Conservation (phyloP, 2,888 invertebrate species). For the Ochropleura leucogaster region DNA sequence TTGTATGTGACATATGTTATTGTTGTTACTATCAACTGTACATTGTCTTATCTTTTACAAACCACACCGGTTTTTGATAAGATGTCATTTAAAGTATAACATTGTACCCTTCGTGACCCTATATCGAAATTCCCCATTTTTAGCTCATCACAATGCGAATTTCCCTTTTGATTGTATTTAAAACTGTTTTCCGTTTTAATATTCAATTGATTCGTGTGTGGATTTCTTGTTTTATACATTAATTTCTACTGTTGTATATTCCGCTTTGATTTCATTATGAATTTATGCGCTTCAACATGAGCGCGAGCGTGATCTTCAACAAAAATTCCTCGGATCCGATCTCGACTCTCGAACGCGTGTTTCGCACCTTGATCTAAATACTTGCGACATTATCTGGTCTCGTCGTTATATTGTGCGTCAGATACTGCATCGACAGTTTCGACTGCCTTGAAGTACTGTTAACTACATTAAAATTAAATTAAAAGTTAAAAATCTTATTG, state of each 20-base stretch:
- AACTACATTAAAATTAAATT: constrained; percentile 59
- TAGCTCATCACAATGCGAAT: constrained; percentile 28
- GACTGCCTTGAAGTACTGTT: constrained; percentile 64
- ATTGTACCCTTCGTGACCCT: constrained; percentile 28
- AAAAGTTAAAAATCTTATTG: constrained; percentile 41
- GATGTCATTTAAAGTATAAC: constrained; percentile 32
- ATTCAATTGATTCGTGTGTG: constrained; percentile 61
- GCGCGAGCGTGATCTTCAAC: constrained; percentile 84
- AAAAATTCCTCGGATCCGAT: constrained; percentile 87
- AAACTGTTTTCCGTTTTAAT: constrained; percentile 56
- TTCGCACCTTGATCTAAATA: constrained; percentile 91
- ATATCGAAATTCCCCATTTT: constrained; percentile 21
- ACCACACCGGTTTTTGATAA: constrained; percentile 47
- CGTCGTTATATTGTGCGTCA: constrained; percentile 80
- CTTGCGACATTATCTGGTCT: constrained; percentile 88
- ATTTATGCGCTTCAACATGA: constrained; percentile 81
- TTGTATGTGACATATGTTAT: constrained; percentile 30
- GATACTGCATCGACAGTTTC: constrained; percentile 76
- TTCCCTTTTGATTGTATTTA: constrained; percentile 44
- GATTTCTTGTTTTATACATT: constrained; percentile 54
- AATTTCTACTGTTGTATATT: constrained; percentile 72
- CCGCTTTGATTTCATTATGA: constrained; percentile 79
- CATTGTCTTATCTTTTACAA: constrained; percentile 46
- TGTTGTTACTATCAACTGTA: constrained; percentile 47
- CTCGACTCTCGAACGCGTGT: constrained; percentile 88